Base-by-base conservation (phyloP, 1,140 invertebrate species). In the Hypsibius dujardini region DNA sequence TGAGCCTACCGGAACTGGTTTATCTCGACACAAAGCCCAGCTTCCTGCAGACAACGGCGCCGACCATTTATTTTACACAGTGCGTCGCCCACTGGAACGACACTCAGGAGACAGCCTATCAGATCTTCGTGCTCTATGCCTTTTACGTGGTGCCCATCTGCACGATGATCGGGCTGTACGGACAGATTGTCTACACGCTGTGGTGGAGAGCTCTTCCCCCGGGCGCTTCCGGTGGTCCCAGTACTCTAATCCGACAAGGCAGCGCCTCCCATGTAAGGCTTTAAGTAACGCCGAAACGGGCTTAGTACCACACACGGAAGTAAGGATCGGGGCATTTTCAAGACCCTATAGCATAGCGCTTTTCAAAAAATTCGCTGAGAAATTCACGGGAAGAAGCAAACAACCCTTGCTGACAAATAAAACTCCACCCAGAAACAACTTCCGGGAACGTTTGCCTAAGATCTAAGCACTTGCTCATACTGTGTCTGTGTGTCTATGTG, bases 141-240 rank as follows among this genome's bases (percentile, higher is more conserved):
- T 45, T 67, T 7, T 67, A 67, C 45, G 12, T 67, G 14, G 14
- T 70, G 7, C 42, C 70, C 70, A 70, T 60, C 7, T 69, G 7
- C 45, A 45, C 15, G 7, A 60, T 60, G 47, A 50, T 46, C 28
- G 67, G 12, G 7, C 28, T 70, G 46, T 70, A 70, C 46, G 47
- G 67, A 15, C 71, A 72, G 46, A 71, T 73, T 28, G 62, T 72
- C 45, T 72, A 73, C 60, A 71, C 72, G 15, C 59, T 73, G 40
- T 73, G 73, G 73, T 40, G 72, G 62, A 12, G 62, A 12, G 62
- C 62, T 7, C 62, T 67, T 3, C 62, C 62, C 62, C 45, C 40
- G 47, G 45, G n/a, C 42, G 28, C 46, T 72, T 47, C 73, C n/a
- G 59, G 56, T 14, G 59, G 70, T 59, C 46, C n/a, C n/a, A 59